These are phyloP conservation scores for Myotis yumanensis DNA, from an alignment of 2,113 vertebrate species.

Conservation along the genomic window DNA sequence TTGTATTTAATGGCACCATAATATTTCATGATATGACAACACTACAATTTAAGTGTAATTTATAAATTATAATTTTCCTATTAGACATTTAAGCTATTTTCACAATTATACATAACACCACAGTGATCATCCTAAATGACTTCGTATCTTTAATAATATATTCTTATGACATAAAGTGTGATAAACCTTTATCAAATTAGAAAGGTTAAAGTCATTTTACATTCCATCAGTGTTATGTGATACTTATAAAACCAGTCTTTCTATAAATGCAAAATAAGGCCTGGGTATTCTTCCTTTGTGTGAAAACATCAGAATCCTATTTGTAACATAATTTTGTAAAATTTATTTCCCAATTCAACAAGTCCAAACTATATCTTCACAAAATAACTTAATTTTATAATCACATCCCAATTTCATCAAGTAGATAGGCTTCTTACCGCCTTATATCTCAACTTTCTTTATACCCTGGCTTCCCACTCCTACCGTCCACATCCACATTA, in stretches of 20 bases:
- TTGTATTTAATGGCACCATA: background rate
- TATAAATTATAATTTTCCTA: background rate
- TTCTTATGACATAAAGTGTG: background rate
- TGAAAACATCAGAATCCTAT: background rate
- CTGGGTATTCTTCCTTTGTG: background rate
- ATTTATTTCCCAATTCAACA: background rate
- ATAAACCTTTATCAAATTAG: slow-evolving; percentile 4
- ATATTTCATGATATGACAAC: background rate
- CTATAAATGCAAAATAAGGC: background rate
- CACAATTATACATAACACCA: background rate
- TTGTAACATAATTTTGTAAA: background rate
- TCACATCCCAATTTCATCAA: background rate
- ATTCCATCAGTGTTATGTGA: background rate
- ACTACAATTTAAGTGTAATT: slow-evolving; percentile 13
- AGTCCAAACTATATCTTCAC: background rate
- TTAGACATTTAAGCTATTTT: slow-evolving; percentile 11
- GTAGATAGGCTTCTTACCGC: background rate
- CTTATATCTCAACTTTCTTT: background rate
- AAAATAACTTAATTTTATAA: background rate
- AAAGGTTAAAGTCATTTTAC: background rate
- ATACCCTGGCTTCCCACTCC: background rate
- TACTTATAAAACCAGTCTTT: background rate
- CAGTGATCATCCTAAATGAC: background rate
- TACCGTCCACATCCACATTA: background rate
- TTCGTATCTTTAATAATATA: background rate